Base-by-base conservation (phyloP, 30 jellyfish, hydroid and myxozoan species). In the Pseudorhiza aurosa region DNA sequence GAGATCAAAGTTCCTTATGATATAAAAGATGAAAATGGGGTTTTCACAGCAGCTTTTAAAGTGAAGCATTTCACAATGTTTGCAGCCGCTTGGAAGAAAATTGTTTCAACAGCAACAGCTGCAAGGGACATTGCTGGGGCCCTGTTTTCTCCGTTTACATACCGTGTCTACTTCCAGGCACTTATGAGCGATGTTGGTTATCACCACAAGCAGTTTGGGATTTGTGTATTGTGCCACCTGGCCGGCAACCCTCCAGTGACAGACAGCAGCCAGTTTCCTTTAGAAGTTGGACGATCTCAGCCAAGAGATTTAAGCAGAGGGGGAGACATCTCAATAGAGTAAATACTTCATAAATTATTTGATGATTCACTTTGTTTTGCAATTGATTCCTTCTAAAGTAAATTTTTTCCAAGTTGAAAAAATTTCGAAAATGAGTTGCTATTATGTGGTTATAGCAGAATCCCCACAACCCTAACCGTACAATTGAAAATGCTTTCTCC, bases 161-260 rank as follows among this genome's bases (percentile, higher is more conserved):
- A 72, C 43, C 51, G 85, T 78, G 97, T 87, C 28, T 72, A 68
- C 73, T 93, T 86, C 37, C 88, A 87, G 55, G 99, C 96, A 14
- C 77, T 87, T 1, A 93, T 93, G 99, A 85, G 95, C 30, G 99
- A 93, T 29, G n/a, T n/a, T n/a, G 57, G 87, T 46, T 56, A 70
- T 79, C 71, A 75, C 22, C 82, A 33, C 60, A 75, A 76, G 5
- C 99, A 93, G 84, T 93, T 93, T 81, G 99, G 97, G 1, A 64
- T 93, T 14, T 82, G 95, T 57, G 71, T 93, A 37, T 21, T 87
- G 22, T 87, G 99, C 64, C 77, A 27, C 18, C 81, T 90, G 14
- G 85, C 80, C 37, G 96, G 95, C 0, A 77, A 62, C 58, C 87
- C 83, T 35, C 84, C 90, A 14, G 58, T 72, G 1, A 58, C 85